These are phyloP conservation scores for Drosophila anomalata DNA, from an alignment of 2,888 invertebrate genomes.

Conservation along the genomic window DNA sequence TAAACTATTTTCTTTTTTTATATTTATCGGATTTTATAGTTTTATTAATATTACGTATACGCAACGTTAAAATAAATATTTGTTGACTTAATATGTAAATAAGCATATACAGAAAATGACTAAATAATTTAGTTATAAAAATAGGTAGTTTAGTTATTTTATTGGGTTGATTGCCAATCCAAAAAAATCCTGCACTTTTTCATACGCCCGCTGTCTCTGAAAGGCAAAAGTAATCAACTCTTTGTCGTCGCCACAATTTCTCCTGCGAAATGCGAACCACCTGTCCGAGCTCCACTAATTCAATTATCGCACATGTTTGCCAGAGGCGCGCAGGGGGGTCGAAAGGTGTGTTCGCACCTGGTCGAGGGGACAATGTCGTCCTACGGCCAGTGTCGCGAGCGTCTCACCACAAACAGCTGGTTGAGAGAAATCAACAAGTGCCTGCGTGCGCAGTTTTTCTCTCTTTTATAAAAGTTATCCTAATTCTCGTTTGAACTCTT, in stretches of 20 bases:
- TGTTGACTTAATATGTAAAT: too few relatives aligned
- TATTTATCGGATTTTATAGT: too few relatives aligned
- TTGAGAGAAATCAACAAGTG: conserved; percentile 70
- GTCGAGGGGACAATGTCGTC: conserved; percentile 23
- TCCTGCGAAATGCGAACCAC: conserved; percentile 68
- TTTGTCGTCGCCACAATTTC: conserved; percentile 2
- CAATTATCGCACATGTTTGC: conserved; percentile 70
- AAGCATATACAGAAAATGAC: too few relatives aligned
- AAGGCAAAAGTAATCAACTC: conserved; percentile 7
- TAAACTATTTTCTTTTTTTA: too few relatives aligned
- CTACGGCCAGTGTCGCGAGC: conserved; percentile 33
- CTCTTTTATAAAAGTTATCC: conserved; percentile 21
- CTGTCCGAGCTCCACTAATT: conserved; percentile 74
- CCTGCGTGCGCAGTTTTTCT: conserved; percentile 65
- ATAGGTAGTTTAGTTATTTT: background rate
- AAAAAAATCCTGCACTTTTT: background rate
- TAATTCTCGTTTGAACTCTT: conserved; percentile 24
- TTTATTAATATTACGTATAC: background rate
- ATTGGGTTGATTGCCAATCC: background rate
- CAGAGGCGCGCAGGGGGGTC: conserved; percentile 29
- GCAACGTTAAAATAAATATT: background rate
- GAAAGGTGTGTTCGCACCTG: conserved; percentile 17
- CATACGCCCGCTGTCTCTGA: background rate
- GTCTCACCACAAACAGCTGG: conserved; percentile 60
- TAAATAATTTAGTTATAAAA: background rate